Percentiles rank a stretch among this genome's conserved stretches.
Evolutionary conservation across 2,113 vertebrate species (phyloP).

Genomic region (Phalacrocorax brasilianus): DNA sequence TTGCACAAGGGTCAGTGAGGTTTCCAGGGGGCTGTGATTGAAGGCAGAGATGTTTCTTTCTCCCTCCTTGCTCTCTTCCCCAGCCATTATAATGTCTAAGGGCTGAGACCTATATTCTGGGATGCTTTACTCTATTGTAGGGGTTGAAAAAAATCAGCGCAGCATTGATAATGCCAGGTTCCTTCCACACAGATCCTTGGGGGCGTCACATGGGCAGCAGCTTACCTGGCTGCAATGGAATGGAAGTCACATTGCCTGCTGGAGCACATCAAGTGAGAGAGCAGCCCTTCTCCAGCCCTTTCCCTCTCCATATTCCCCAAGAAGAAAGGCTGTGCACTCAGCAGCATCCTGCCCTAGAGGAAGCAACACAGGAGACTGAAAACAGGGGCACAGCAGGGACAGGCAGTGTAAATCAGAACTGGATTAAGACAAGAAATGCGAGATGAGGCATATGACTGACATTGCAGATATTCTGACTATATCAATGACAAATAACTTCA

Average conservation of each 20-base stretch:
- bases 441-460: background rate
- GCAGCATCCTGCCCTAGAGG: background rate
- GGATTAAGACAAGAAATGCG: background rate
- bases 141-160: background rate
- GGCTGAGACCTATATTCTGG: background rate
- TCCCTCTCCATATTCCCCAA: accelerated
- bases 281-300: background rate
- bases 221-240: background rate
- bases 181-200: background rate
- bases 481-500: background rate
- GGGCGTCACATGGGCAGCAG: background rate
- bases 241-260: background rate
- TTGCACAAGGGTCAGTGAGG: background rate
- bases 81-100: background rate
- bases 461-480: background rate
- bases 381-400: background rate
- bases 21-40: background rate
- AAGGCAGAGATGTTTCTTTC: background rate
- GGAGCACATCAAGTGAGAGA: background rate
- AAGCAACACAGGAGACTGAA: background rate
- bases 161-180: background rate
- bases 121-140: background rate
- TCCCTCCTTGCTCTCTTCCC: background rate
- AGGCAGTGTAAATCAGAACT: background rate
- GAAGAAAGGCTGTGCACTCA: background rate